Percentiles rank a stretch among this genome's conserved stretches.
These are phyloP conservation scores for Drosophila imparisetae DNA, from an alignment of 2,888 invertebrate species.

Conservation along the genomic window DNA sequence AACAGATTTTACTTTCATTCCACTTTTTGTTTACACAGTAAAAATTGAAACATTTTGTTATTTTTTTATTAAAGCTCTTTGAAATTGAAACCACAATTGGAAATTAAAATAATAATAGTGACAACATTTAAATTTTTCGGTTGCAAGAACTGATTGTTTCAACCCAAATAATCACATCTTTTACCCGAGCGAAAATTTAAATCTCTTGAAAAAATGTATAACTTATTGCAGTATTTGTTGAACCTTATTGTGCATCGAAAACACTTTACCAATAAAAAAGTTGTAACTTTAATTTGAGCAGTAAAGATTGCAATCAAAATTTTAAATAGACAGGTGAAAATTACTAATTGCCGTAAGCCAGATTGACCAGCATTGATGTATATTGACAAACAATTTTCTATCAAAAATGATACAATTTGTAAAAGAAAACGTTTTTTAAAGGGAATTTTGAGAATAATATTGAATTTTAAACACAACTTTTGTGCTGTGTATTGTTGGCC, in stretches of 20 bases:
- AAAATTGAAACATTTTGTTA: not conserved
- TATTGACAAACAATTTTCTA: not conserved
- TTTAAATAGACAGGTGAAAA: not conserved
- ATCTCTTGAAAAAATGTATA: not conserved
- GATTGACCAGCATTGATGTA: not conserved
- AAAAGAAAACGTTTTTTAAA: not conserved
- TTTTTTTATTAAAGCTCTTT: not conserved
- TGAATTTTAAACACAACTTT: not conserved
- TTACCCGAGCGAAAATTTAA: not conserved
- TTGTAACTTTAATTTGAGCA: not conserved
- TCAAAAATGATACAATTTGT: not conserved
- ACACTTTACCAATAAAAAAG: not conserved
- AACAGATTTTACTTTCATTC: not conserved
- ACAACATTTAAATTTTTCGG: not conserved
- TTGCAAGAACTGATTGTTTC: not conserved
- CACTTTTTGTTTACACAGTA: not conserved
- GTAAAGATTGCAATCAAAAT: not conserved
- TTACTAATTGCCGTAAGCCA: not conserved
- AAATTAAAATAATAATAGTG: not conserved
- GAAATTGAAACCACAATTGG: not conserved
- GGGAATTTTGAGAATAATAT: not conserved
- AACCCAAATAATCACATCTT: not conserved
- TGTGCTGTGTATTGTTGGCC: conserved; percentile 14
- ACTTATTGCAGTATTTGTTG: not conserved
- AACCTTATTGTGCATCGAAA: not conserved